Conservation (phyloP, 2,113 vertebrate genomes). For the Serilophus lunatus region DNA sequence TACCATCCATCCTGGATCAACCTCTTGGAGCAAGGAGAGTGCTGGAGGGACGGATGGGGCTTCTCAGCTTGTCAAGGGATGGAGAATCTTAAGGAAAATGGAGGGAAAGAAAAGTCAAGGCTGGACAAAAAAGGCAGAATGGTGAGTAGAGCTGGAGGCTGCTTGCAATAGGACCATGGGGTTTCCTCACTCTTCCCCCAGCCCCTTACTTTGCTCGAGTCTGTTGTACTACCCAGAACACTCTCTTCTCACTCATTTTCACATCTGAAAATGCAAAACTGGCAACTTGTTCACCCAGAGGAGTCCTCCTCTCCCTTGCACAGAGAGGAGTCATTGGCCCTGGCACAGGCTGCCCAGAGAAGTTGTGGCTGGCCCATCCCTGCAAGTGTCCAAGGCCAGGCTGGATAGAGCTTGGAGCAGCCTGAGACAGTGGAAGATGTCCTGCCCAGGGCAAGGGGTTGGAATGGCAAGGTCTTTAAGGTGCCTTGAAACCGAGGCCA, state of each 20-base stretch:
- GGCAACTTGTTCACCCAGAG: background rate
- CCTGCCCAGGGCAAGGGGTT: background rate
- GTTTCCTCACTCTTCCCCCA: background rate
- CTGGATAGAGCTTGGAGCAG: fast-evolving
- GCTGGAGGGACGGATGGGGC: background rate
- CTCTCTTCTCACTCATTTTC: background rate
- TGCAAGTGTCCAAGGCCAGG: background rate
- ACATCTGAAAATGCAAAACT: background rate
- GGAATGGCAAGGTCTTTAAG: background rate
- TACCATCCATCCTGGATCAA: background rate
- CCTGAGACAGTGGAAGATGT: background rate
- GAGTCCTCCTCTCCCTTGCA: background rate
- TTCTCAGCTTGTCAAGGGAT: background rate
- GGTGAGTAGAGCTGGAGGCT: background rate
- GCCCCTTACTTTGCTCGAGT: background rate
- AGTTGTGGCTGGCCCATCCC: background rate
- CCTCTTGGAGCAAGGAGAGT: background rate
- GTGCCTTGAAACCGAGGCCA: background rate
- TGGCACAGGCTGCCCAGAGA: background rate
- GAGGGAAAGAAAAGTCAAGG: background rate
- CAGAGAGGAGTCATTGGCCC: background rate
- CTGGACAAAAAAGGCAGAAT: background rate
- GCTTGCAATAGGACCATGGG: background rate
- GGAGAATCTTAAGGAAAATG: background rate
- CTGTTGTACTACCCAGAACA: background rate